Conservation (phyloP, 2,888 invertebrate species). For the Caenorhabditis afra region DNA sequence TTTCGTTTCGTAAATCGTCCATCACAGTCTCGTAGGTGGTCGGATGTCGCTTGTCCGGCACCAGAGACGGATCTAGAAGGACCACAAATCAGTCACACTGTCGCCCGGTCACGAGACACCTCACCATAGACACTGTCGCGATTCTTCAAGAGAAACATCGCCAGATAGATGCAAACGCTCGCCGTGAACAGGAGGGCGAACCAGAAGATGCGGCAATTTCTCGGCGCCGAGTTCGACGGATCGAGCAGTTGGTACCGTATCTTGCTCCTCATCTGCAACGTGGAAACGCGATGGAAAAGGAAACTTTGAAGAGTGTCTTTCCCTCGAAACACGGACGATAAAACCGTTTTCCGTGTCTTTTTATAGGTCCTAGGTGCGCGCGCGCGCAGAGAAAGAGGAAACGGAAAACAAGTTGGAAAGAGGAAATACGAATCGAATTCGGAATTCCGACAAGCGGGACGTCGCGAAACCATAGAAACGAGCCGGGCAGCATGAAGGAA, state of each 20-base stretch:
- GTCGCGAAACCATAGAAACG: too few relatives aligned
- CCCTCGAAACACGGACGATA: too few relatives aligned
- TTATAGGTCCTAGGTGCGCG: too few relatives aligned
- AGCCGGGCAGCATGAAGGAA: too few relatives aligned
- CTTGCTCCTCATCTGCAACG: constrained; percentile 44
- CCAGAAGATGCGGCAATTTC: constrained; percentile 7
- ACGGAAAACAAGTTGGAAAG: too few relatives aligned
- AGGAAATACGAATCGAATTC: too few relatives aligned
- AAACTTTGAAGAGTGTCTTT: too few relatives aligned
- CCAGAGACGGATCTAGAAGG: constrained; percentile 16
- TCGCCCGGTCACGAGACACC: not conserved
- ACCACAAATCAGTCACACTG: too few relatives aligned
- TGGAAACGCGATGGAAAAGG: not conserved
- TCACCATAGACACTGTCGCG: not conserved
- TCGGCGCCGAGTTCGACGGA: constrained; percentile 16
- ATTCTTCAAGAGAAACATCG: not conserved
- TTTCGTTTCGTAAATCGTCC: constrained; percentile 41
- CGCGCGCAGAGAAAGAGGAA: too few relatives aligned
- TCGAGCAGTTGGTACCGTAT: constrained; percentile 46
- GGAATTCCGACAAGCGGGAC: too few relatives aligned
- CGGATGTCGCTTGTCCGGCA: constrained; percentile 18
- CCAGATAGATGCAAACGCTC: constrained; percentile 3
- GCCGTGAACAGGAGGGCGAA: constrained; percentile 6
- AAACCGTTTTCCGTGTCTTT: too few relatives aligned
- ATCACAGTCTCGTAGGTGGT: constrained; percentile 42